These are phyloP conservation scores for Clarias batrachus DNA, from an alignment of 2,113 vertebrate species.

Conservation along the genomic window DNA sequence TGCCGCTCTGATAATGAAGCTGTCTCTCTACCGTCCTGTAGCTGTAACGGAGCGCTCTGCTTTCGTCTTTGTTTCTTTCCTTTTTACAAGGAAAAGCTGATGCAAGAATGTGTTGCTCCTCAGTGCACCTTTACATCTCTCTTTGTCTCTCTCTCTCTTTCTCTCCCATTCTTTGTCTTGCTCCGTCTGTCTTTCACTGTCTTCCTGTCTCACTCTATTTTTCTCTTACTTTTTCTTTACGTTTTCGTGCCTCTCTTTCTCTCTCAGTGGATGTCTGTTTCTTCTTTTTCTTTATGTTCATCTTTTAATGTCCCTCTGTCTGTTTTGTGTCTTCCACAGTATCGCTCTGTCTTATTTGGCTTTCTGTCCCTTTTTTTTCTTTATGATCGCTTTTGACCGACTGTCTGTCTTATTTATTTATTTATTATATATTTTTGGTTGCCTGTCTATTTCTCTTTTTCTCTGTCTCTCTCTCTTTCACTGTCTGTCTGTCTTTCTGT, in stretches of 20 bases:
- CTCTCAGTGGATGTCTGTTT: too few relatives aligned
- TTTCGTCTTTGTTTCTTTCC: constrained; percentile 37
- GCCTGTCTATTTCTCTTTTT: background rate
- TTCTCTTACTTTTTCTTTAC: background rate
- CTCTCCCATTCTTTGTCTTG: background rate
- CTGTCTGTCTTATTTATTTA: background rate
- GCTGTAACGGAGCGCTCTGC: background rate
- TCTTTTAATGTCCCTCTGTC: background rate
- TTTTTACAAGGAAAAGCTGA: background rate
- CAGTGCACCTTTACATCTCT: background rate
- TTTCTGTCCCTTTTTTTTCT: background rate
- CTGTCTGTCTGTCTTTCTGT: background rate
- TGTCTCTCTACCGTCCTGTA: background rate
- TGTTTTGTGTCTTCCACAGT: background rate
- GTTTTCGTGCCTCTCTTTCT: background rate
- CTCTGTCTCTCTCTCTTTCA: background rate
- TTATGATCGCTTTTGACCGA: background rate
- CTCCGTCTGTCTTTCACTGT: constrained; percentile 33
- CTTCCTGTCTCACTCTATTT: background rate
- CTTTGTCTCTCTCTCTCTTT: constrained; percentile 37
- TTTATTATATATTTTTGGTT: too few relatives aligned
- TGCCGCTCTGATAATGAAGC: background rate
- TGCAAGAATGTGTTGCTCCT: background rate
- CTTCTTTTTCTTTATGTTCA: background rate
- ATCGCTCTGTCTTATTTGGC: background rate